Percentiles rank a stretch among this genome's conserved stretches.
Conservation (phyloP, 2,113 vertebrate genomes). For the Todiramphus saurophagus region DNA sequence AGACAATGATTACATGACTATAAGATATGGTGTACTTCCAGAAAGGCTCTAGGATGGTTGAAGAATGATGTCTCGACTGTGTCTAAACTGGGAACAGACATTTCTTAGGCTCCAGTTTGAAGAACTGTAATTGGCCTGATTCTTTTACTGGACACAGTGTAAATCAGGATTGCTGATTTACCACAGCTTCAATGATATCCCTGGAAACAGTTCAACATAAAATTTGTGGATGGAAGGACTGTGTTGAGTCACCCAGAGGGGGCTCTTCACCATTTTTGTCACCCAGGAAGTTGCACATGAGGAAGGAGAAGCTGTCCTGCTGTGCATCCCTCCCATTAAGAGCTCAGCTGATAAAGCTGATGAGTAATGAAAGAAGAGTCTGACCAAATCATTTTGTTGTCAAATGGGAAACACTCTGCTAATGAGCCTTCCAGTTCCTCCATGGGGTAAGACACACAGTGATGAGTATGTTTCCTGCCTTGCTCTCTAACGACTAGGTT, state of each 20-base stretch:
- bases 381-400: neutral
- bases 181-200: neutral
- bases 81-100: conserved; percentile 42
- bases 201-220: neutral
- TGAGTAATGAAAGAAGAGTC: neutral
- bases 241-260: neutral
- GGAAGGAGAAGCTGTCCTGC: neutral
- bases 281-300: neutral
- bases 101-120: neutral
- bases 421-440: neutral
- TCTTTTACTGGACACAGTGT: conserved; percentile 26
- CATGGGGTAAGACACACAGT: neutral
- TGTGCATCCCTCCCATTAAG: neutral
- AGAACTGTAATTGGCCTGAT: neutral
- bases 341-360: neutral
- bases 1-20: neutral
- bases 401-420: neutral
- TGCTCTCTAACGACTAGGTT: neutral
- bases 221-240: neutral
- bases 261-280: neutral
- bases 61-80: conserved; percentile 23
- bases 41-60: neutral
- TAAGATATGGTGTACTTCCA: conserved; percentile 40
- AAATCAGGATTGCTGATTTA: conserved; percentile 3
- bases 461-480: fast-evolving